Percentiles rank a stretch among this genome's conserved stretches.
These are phyloP conservation scores for Megaceryle alcyon DNA, from an alignment of 2,797 vertebrate species.

Conservation along the genomic window DNA sequence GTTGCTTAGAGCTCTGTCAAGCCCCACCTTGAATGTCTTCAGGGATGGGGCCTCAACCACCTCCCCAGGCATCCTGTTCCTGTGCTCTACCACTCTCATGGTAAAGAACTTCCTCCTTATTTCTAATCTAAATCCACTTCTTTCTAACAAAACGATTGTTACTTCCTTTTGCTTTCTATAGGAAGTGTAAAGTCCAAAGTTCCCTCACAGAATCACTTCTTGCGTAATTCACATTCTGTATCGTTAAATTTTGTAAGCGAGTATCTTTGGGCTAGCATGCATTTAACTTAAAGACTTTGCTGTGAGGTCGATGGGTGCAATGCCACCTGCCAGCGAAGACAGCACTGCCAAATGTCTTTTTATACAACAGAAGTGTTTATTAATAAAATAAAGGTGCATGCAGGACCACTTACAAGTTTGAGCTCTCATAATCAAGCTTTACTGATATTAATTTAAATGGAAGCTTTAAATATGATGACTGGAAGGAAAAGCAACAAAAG, in stretches of 20 bases:
- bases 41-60: no score
- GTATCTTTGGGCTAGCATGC: neutral
- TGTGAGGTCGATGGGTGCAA: neutral
- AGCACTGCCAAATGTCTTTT: neutral
- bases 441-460: neutral
- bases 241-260: neutral
- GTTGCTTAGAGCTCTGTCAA: no score
- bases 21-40: no score
- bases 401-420: neutral
- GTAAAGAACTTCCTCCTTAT: no score
- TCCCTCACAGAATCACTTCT: neutral
- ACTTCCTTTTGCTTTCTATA: neutral
- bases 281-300: neutral
- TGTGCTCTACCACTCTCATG: no score
- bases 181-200: neutral
- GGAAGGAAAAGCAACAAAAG: neutral
- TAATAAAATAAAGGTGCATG: neutral
- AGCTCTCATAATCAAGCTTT: neutral
- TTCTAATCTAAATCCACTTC: no score
- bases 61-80: no score
- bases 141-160: neutral
- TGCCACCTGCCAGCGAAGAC: neutral
- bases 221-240: neutral
- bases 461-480: neutral
- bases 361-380: neutral